These are phyloP conservation scores for Arrhamphus sclerolepis DNA, from an alignment of 2,797 vertebrate species.

Conservation along the genomic window DNA sequence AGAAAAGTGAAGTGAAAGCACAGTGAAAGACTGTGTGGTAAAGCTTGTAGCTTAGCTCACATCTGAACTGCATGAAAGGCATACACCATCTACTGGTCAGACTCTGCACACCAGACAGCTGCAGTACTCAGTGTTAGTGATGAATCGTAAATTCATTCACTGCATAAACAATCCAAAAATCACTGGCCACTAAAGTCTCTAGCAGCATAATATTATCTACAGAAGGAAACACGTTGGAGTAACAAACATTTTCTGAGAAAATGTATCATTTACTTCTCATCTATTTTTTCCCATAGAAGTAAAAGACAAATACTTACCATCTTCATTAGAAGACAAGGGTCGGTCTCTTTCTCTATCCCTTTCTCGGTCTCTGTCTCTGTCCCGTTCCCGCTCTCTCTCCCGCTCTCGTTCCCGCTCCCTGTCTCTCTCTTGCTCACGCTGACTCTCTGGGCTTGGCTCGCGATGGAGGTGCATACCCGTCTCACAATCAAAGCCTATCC, in stretches of 20 bases:
- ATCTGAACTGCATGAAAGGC: background rate
- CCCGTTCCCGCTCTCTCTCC: slow-evolving; percentile 69
- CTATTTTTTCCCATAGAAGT: background rate
- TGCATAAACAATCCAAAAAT: background rate
- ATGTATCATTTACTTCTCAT: background rate
- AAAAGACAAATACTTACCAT: slow-evolving; percentile 67
- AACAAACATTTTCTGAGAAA: background rate
- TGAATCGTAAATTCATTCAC: background rate
- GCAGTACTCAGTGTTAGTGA: background rate
- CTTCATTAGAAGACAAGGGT: slow-evolving; percentile 76
- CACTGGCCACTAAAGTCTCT: too few species aligned
- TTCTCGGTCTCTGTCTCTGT: slow-evolving; percentile 69
- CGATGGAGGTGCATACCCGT: slow-evolving; percentile 93
- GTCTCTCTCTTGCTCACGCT: slow-evolving; percentile 84
- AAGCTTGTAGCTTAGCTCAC: too few species aligned
- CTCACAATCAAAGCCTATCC: slow-evolving; percentile 97
- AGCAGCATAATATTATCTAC: too few species aligned
- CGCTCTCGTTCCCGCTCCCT: slow-evolving; percentile 66
- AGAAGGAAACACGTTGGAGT: background rate
- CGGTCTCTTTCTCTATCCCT: slow-evolving; percentile 71
- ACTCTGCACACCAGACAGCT: background rate
- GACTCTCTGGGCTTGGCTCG: slow-evolving; percentile 83
- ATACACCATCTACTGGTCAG: slow-evolving; percentile 26
- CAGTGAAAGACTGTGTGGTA: too few species aligned
- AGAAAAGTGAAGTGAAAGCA: background rate